Base-by-base conservation (phyloP, 2,797 vertebrate species). In the Galago senegalensis region DNA sequence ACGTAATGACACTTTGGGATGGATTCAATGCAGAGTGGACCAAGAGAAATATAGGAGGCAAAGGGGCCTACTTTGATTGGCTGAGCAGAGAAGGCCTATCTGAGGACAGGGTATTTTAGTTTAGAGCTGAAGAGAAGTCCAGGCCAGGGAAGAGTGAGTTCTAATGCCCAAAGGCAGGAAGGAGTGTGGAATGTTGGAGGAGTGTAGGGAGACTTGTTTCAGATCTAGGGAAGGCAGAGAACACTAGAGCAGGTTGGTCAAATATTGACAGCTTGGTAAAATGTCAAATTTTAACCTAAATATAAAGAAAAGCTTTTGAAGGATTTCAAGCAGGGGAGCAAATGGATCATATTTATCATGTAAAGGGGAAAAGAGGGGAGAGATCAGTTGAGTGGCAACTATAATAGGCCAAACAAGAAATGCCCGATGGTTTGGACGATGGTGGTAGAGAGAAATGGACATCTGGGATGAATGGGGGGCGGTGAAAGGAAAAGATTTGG, bases 261-360 rank as follows among this genome's bases (percentile, higher is more conserved):
- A 46, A 76, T 53, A 58, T 18, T 31, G 23, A 49, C 6, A n/a
- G 49, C 14, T 37, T 34, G 7, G 2, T 31, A 20, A 61, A 34
- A 73, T 5, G 16, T 40, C 60, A n/a, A 46, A 17, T 77, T 97
- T 89, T 20, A 1, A 80, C 37, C 37, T 65, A n/a, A 77, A 70
- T 56, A 7, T 72, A 87, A 80, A 95, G 76, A 34, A 70, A 84
- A 96, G 60, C n/a, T 70, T 92, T 65, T 34, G 27, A 89, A 75
- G 23, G 34, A 40, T 70, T 96, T 76, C 76, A 91, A 60, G 84
- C 43, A 84, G 40, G 5, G 2, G 40, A 65, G 21, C 46, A 46
- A 65, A 79, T 43, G 56, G 37, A 76, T 87, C 70, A 60, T 60
- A 76, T 80, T 31, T 69, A 77, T 60, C 46, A 63, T 83, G 87